Percentiles rank a stretch among this genome's conserved stretches.
These are phyloP conservation scores for Triops cancriformis DNA, from an alignment of 1,140 invertebrate genomes.

Conservation along the genomic window DNA sequence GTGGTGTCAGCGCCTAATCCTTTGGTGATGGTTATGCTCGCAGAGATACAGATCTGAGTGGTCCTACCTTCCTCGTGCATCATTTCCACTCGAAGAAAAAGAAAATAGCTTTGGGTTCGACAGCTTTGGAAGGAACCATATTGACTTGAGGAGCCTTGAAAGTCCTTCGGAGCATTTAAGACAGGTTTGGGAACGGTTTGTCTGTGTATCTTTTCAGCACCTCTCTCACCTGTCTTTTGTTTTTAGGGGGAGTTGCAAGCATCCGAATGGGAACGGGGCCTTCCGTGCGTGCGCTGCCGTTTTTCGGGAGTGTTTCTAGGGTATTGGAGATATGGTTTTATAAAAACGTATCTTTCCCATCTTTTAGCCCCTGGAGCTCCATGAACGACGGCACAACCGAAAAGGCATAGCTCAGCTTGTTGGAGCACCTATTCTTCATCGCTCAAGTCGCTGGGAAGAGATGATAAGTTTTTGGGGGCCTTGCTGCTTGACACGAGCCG, in stretches of 20 bases:
- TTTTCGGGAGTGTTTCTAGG: not conserved
- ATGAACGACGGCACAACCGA: not conserved
- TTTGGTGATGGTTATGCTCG: not conserved
- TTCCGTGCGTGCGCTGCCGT: not conserved
- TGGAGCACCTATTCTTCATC: not conserved
- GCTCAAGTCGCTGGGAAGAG: not conserved
- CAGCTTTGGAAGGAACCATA: not conserved
- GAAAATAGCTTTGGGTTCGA: not conserved
- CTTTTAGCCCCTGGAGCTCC: not conserved
- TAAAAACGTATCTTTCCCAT: not conserved
- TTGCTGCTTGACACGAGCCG: not conserved
- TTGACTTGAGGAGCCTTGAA: not conserved
- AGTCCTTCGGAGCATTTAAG: not conserved
- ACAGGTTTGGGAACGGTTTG: not conserved
- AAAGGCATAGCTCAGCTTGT: not conserved
- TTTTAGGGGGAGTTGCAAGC: not conserved
- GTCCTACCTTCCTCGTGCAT: not conserved
- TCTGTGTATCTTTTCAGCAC: not conserved
- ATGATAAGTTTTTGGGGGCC: constrained; percentile 11
- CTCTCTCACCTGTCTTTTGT: not conserved
- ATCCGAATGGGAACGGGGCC: not conserved
- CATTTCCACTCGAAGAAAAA: not conserved
- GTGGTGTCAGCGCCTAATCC: not conserved
- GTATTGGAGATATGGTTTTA: too few species aligned
- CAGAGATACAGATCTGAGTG: not conserved